Evolutionary conservation across 92 coral and sea anemone species (phyloP).

Genomic region (Umimayanthus kanabou): DNA sequence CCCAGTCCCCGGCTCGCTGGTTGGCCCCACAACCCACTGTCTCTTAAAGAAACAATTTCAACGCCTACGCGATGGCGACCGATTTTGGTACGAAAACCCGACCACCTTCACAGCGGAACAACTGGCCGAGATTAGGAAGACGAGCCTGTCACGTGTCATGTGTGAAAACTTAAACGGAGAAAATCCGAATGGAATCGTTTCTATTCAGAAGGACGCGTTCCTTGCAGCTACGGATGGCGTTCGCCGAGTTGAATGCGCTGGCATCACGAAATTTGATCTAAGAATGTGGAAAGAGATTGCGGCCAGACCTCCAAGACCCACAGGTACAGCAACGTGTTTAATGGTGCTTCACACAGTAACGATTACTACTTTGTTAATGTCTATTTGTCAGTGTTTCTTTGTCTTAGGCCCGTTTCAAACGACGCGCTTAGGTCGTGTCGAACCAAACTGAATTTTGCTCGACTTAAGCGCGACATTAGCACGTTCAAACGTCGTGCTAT

Average conservation of each 20-base stretch:
- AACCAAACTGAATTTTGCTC: too few relatives aligned
- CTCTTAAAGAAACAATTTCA: slow-evolving; percentile 82
- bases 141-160: slow-evolving; percentile 81
- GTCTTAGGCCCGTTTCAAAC: too few relatives aligned
- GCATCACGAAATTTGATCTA: slow-evolving; percentile 66
- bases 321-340: slow-evolving; percentile 25
- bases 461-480: too few relatives aligned
- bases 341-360: neutral
- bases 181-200: slow-evolving; percentile 76
- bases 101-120: slow-evolving; percentile 77
- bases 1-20: slow-evolving; percentile 78
- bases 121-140: slow-evolving; percentile 76
- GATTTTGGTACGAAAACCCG: slow-evolving; percentile 94
- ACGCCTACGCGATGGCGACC: slow-evolving; percentile 91
- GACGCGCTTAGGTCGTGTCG: too few relatives aligned
- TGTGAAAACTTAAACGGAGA: slow-evolving; percentile 89
- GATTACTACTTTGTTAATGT: too few relatives aligned
- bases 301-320: slow-evolving; percentile 30
- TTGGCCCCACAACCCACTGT: slow-evolving; percentile 96
- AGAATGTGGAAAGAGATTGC: slow-evolving; percentile 71
- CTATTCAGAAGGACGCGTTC: slow-evolving; percentile 89
- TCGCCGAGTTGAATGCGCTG: slow-evolving; percentile 79
- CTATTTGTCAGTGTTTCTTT: too few relatives aligned
- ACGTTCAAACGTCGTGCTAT: too few relatives aligned
- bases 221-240: slow-evolving; percentile 69